Percentiles rank a stretch among this genome's conserved stretches.
Evolutionary conservation across 2,888 invertebrate genomes (phyloP).

Genomic region (Oscheius sp.): DNA sequence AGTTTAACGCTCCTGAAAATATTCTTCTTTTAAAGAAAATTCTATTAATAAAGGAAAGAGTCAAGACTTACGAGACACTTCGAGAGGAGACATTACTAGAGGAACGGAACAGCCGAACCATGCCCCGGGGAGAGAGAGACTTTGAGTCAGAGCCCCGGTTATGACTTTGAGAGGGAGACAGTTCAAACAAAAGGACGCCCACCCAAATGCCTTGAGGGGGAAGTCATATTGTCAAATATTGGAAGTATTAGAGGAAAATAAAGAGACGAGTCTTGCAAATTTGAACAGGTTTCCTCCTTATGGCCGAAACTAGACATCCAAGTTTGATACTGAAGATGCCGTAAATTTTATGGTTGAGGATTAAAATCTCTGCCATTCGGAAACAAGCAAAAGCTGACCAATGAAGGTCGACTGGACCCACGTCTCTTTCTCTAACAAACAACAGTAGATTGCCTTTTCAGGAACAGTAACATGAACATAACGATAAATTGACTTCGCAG

Average conservation of each 20-base stretch:
- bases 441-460: too few species aligned
- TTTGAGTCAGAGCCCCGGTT: constrained; percentile 11
- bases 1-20: constrained; percentile 36
- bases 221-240: not conserved
- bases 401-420: too few species aligned
- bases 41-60: not conserved
- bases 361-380: too few species aligned
- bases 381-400: too few species aligned
- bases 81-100: constrained; percentile 25
- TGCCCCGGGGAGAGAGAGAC: not conserved
- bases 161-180: constrained; percentile 6
- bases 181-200: constrained; percentile 31
- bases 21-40: not conserved
- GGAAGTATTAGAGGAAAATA: not conserved
- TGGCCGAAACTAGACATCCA: too few species aligned
- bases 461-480: too few species aligned
- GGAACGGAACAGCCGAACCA: constrained; percentile 35
- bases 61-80: constrained; percentile 33
- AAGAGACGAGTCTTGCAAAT: not conserved
- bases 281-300: too few species aligned
- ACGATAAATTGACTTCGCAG: too few species aligned
- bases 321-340: too few species aligned
- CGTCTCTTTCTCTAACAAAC: too few species aligned
- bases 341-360: too few species aligned
- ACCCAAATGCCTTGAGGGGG: not conserved